Evolutionary conservation across 2,113 vertebrate genomes (phyloP).

Genomic region (Prionailurus bengalensis): DNA sequence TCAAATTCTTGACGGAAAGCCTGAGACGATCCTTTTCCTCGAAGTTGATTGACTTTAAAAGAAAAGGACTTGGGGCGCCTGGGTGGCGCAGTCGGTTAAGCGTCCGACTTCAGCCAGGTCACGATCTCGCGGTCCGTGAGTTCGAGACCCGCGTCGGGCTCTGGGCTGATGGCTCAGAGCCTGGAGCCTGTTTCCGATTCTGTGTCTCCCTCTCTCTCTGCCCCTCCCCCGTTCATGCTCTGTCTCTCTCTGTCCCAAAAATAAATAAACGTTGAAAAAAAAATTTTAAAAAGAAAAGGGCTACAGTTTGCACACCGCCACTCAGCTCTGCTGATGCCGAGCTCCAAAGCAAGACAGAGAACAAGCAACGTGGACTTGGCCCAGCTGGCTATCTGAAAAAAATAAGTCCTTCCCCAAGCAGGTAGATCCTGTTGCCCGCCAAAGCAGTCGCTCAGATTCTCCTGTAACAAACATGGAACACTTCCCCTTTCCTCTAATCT

Average conservation of each 20-base stretch:
- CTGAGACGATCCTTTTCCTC: neutral
- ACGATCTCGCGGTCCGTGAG: too few relatives aligned
- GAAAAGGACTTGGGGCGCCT: neutral
- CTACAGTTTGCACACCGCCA: neutral
- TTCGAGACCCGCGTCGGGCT: too few relatives aligned
- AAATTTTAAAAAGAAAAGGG: neutral
- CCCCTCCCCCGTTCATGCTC: too few relatives aligned
- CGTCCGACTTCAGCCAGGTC: too few relatives aligned
- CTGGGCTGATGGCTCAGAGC: too few relatives aligned
- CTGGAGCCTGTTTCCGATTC: too few relatives aligned
- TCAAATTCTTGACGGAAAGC: neutral
- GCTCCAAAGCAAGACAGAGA: slow-evolving; percentile 11
- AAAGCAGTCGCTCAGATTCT: neutral
- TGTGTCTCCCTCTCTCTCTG: too few relatives aligned
- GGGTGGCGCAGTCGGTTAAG: too few relatives aligned
- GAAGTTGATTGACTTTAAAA: slow-evolving; percentile 32
- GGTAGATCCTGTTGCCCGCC: neutral
- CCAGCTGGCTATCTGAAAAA: neutral
- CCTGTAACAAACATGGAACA: neutral
- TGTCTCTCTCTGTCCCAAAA: too few relatives aligned
- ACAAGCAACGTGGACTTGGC: neutral
- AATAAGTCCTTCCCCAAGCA: neutral
- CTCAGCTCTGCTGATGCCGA: neutral
- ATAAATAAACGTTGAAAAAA: too few relatives aligned
- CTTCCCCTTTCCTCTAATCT: slow-evolving; percentile 31